Base-by-base conservation (phyloP, 1,140 invertebrate genomes). In the Diachasma alloeum region DNA sequence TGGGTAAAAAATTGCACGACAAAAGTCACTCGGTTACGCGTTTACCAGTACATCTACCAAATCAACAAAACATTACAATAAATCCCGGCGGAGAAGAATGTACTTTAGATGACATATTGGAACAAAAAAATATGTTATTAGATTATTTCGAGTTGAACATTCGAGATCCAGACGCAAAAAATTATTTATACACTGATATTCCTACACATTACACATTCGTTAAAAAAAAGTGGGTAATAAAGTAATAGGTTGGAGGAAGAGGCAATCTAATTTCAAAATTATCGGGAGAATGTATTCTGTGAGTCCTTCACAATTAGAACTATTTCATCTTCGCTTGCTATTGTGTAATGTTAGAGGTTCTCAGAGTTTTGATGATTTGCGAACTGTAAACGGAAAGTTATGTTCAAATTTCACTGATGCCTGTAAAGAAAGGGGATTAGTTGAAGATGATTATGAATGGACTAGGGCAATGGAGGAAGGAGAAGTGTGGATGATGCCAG, bases 401-500 rank as follows among this genome's bases (percentile, higher is more conserved):
- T 13, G 17, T 3, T n/a, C 24, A 39, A 72, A 68, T 9, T 77
- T 66, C 71, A 56, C 53, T 24, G 75, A 36, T 72, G 56, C 69
- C 17, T 77, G 75, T 24, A 53, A 72, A 24, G 56, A 46, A 39
- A 31, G 56, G 24, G 75, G 75, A 26, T 72, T 77, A 39, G 66
- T 77, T 37, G 75, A 72, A n/a, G n/a, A n/a, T n/a, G n/a, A n/a
- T n/a, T n/a, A n/a, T n/a, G n/a, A n/a, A n/a, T n/a, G n/a, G n/a
- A 53, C 42, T 42, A 4, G 69, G 46, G 70, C 75, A 15, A 72
- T 77, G 46, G 26, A 77, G 15, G 69, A 72, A 72, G 69, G 69
- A 15, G 70, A 71, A 48, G 56, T 72, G 3, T 77, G 69, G 69
- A 77, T 77, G 75, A 77, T 77, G 75, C 75, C 75, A 17, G 46